These are phyloP conservation scores for Acheta domesticus DNA, from an alignment of 2,888 invertebrate genomes.

Conservation along the genomic window DNA sequence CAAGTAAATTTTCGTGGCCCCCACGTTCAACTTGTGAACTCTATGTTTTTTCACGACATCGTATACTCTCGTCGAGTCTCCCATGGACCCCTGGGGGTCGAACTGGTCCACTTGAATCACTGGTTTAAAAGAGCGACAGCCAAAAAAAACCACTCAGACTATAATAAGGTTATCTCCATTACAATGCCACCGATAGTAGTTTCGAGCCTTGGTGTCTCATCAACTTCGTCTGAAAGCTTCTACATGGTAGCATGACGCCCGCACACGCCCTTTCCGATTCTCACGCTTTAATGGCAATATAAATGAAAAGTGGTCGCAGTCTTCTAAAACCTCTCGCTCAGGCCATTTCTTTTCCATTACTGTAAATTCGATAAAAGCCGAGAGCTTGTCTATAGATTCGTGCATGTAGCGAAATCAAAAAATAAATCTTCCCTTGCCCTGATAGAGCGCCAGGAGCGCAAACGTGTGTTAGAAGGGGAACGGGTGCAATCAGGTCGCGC, in stretches of 20 bases:
- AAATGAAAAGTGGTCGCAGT: neutral
- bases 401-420: neutral
- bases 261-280: neutral
- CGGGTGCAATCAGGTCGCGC: too few species aligned
- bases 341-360: constrained; percentile 10
- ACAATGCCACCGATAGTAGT: too few species aligned
- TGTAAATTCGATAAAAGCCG: neutral
- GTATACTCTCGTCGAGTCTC: too few species aligned
- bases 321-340: neutral
- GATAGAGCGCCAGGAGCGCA: neutral
- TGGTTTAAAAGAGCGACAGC: too few species aligned
- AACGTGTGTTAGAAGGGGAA: neutral
- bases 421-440: neutral
- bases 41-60: too few species aligned
- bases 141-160: too few species aligned
- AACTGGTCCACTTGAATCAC: too few species aligned
- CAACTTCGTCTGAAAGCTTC: neutral
- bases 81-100: too few species aligned
- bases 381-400: neutral
- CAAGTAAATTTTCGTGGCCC: too few species aligned
- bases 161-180: too few species aligned
- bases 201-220: neutral
- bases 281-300: neutral
- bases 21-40: too few species aligned
- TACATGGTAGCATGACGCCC: neutral